A percentile compares a stretch with the other conserved stretches of the same genome.
These are phyloP conservation scores for Brenthis daphne DNA, from an alignment of 2,888 invertebrate species.

Conservation along the genomic window DNA sequence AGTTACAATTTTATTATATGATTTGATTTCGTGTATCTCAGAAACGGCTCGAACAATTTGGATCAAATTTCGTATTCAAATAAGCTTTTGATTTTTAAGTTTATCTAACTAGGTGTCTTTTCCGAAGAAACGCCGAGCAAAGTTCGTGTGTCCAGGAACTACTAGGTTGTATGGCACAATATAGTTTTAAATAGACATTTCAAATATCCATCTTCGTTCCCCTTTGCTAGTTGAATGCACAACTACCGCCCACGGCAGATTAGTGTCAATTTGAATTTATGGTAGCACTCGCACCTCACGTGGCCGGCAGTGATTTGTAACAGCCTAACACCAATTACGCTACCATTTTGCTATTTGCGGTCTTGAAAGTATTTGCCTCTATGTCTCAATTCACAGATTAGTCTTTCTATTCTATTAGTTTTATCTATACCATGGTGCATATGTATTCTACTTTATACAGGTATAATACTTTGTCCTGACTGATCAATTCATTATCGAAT, in stretches of 20 bases:
- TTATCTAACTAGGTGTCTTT: too few relatives aligned
- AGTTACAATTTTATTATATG: too few relatives aligned
- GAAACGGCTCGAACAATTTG: too few relatives aligned
- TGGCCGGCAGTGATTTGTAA: slow-evolving; percentile 47
- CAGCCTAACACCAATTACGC: slow-evolving; percentile 38
- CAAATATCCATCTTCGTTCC: slow-evolving; percentile 13
- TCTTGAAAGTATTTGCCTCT: background rate
- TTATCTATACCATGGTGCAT: background rate
- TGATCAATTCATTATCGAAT: too few relatives aligned
- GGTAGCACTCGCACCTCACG: slow-evolving; percentile 45
- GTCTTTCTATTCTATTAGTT: background rate
- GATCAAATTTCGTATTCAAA: too few relatives aligned
- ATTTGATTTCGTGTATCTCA: too few relatives aligned
- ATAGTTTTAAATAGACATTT: slow-evolving; percentile 13
- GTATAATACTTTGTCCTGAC: too few relatives aligned
- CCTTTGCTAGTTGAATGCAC: slow-evolving; percentile 17
- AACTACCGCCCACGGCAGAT: slow-evolving; percentile 34
- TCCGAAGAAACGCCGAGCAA: too few relatives aligned
- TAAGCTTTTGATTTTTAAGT: too few relatives aligned
- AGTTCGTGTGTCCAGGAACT: too few relatives aligned
- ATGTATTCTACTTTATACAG: background rate
- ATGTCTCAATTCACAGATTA: background rate
- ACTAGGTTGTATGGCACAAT: background rate
- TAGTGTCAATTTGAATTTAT: slow-evolving; percentile 56
- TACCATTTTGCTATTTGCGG: slow-evolving; percentile 29